Base-by-base conservation (phyloP, 2,113 vertebrate genomes). In the Herpailurus yagouaroundi region DNA sequence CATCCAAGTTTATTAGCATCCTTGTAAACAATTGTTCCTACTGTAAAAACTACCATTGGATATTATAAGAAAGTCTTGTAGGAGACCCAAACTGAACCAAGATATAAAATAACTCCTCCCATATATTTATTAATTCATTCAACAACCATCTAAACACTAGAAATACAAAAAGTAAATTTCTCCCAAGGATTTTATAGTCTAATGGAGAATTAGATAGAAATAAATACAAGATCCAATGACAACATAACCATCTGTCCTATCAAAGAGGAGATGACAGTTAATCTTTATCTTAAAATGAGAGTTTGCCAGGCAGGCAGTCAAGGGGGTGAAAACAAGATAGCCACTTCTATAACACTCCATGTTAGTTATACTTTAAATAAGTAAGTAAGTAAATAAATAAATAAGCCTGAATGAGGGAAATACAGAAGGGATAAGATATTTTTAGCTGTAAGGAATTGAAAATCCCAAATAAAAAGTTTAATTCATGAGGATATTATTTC, bases 101-200 rank as follows among this genome's bases (percentile, higher is more conserved):
- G 50, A 55, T 77, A 80, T 63, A 92, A 97, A 89, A 87, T 92
- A 82, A 86, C 77, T 38, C 25, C 80, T 76, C 29, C 13, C 38
- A 71, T 19, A 33, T 69, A 36, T 55, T 95, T 16, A 79, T 55
- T 93, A 92, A 82, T 77, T 92, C n/a, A 89, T 57, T 93, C 52
- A 57, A 57, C 27, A 94, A 91, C 89, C 15, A 91, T 89, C 50
- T 77, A 74, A 12, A 48, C 27, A 52, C n/a, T 87, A 90, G 84
- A 91, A 96, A 94, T 85, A 94, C 33, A 91, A 91, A 94, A 83
- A 82, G 77, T 33, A 76, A 82, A 79, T 52, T 74, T 48, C n/a
- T 15, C 63, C 29, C 23, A 79, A 66, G 68, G 31, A 81, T 87
- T 27, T 60, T 25, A 33, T 27, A 48, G 27, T 55, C n/a, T 48